Percentiles rank a stretch among this genome's conserved stretches.
Evolutionary conservation across 2,797 vertebrate genomes (phyloP).

Genomic region (Arrhamphus sclerolepis): DNA sequence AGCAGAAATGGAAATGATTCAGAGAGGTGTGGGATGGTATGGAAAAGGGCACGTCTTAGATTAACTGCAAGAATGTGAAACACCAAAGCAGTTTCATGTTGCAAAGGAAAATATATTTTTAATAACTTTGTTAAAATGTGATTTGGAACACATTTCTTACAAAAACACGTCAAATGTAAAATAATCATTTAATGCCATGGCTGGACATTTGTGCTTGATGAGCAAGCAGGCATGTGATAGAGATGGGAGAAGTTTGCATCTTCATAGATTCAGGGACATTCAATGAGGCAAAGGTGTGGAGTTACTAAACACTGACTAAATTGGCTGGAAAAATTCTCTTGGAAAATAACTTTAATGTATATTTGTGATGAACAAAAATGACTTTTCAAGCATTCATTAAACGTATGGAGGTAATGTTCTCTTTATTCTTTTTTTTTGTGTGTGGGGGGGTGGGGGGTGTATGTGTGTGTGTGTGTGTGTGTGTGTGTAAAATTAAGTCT

Average conservation of each 20-base stretch:
- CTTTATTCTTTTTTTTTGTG: too few relatives aligned
- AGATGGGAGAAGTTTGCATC: background rate
- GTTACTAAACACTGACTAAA: background rate
- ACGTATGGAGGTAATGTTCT: too few relatives aligned
- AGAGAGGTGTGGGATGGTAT: conserved; percentile 11
- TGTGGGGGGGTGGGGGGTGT: too few relatives aligned
- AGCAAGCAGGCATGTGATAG: background rate
- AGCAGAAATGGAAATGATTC: conserved; percentile 40
- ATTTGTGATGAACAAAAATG: background rate
- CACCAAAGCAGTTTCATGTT: background rate
- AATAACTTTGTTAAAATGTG: background rate
- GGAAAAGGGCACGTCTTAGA: conserved; percentile 18
- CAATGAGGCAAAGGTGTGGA: background rate
- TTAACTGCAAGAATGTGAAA: background rate
- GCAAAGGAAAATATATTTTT: background rate
- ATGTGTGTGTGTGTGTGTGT: too few relatives aligned
- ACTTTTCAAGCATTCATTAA: too few relatives aligned
- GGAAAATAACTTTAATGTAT: background rate
- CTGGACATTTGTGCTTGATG: background rate
- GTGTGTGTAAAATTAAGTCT: too few relatives aligned
- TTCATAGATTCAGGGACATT: background rate
- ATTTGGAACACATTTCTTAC: background rate
- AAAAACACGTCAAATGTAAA: background rate
- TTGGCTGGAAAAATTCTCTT: background rate
- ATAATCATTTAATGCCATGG: background rate